Evolutionary conservation across 1,140 invertebrate genomes (phyloP).

Genomic region (Drosophila kikkawai): DNA sequence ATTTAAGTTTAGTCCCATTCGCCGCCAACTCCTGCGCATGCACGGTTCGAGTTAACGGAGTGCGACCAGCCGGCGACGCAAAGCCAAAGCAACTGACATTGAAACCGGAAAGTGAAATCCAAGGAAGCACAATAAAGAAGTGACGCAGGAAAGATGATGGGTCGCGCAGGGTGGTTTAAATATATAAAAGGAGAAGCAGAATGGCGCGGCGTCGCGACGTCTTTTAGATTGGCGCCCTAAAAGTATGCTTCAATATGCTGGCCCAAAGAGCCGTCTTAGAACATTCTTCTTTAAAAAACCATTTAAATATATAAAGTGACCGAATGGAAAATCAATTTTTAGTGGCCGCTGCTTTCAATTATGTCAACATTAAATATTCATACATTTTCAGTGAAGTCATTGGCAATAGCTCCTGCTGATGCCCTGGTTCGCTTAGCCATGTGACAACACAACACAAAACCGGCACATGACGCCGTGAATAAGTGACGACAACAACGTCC

Average conservation of each 20-base stretch:
- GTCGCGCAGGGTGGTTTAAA: conserved; percentile 21
- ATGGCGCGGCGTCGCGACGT: neutral
- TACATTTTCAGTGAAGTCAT: conserved; percentile 26
- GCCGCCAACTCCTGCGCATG: conserved; percentile 12
- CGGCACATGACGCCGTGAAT: conserved; percentile 50
- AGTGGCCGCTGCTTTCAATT: conserved; percentile 7
- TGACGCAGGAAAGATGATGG: conserved; percentile 30
- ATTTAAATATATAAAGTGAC: conserved; percentile 15
- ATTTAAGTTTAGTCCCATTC: conserved; percentile 4
- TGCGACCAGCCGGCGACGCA: conserved; percentile 27
- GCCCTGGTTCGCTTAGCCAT: conserved; percentile 20
- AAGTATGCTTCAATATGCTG: conserved; percentile 26
- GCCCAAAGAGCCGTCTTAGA: neutral
- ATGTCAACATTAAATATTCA: conserved; percentile 21
- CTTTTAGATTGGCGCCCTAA: conserved; percentile 12
- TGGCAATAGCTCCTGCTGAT: neutral
- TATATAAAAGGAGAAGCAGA: neutral
- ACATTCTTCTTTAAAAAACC: neutral
- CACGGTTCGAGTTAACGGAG: conserved; percentile 13
- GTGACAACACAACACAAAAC: conserved; percentile 55
- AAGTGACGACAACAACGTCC: conserved; percentile 28
- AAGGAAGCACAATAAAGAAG: neutral
- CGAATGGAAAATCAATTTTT: conserved; percentile 5
- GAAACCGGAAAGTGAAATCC: conserved; percentile 10
- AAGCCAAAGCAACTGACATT: conserved; percentile 35